phyloP scores from a whole-genome alignment of 2,888 invertebrate genomes.

The Drosophila rellima region DNA sequence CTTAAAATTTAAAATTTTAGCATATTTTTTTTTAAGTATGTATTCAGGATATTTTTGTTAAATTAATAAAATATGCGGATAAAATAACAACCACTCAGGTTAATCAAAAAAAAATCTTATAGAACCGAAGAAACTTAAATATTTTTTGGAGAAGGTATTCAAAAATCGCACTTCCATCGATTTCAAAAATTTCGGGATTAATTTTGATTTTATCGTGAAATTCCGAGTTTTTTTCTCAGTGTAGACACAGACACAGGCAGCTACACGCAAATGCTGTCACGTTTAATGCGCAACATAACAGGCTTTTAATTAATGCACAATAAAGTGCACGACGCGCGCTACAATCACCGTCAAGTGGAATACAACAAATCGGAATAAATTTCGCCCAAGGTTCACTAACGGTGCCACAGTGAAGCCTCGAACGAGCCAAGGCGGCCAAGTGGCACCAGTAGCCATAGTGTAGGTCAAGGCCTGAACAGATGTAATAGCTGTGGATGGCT shows the following conservation, averaged over 20 bases:
- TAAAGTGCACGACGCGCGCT: conserved; percentile 49
- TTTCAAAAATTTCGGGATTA: too few relatives aligned
- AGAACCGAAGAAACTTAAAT: too few relatives aligned
- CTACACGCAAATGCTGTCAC: conserved; percentile 46
- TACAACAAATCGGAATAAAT: conserved; percentile 62
- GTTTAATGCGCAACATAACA: conserved; percentile 72
- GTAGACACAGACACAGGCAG: conserved; percentile 2
- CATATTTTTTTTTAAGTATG: too few relatives aligned
- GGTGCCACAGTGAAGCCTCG: conserved; percentile 2
- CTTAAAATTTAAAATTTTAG: too few relatives aligned
- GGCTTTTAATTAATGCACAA: conserved; percentile 81
- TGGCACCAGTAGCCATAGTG: conserved; percentile 38
- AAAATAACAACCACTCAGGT: too few relatives aligned
- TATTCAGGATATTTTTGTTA: too few relatives aligned
- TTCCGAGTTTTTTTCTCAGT: too few relatives aligned
- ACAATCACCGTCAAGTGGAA: conserved; percentile 56
- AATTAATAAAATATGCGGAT: too few relatives aligned
- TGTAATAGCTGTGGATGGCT: conserved; percentile 55
- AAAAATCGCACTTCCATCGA: too few relatives aligned
- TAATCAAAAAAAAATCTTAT: too few relatives aligned
- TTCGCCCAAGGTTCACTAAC: conserved; percentile 61
- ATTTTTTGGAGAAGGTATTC: too few relatives aligned
- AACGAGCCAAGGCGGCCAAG: conserved; percentile 28
- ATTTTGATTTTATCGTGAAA: too few relatives aligned
- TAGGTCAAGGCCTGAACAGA: conserved; percentile 73